Evolutionary conservation across 2,797 vertebrate genomes (phyloP).

Genomic region (Tapirus indicus): DNA sequence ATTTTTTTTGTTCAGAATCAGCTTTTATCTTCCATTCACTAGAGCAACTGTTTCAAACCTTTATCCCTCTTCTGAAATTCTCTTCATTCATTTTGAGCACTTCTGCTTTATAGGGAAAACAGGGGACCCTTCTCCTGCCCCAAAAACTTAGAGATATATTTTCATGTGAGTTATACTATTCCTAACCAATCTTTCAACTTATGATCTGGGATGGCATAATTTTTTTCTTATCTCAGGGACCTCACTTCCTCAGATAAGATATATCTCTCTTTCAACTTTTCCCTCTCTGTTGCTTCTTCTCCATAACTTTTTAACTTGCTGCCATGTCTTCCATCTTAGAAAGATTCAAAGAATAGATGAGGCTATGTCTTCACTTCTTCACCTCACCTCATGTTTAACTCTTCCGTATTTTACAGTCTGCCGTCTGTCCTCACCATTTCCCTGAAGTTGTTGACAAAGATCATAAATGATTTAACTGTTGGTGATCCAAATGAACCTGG

Average conservation of each 20-base stretch:
- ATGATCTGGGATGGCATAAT: not conserved
- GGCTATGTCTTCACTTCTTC: not conserved
- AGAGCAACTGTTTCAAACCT: not conserved
- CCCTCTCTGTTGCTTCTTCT: not conserved
- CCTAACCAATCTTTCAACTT: not conserved
- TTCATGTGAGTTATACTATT: not conserved
- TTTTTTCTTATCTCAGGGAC: not conserved
- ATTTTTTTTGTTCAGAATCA: not conserved
- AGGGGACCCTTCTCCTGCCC: not conserved
- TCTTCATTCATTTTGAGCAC: not conserved
- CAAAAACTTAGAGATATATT: not conserved
- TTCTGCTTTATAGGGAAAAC: slow-evolving; percentile 8
- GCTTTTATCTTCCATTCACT: not conserved
- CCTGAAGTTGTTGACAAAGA: not conserved
- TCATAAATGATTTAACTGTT: not conserved
- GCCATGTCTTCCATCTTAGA: not conserved
- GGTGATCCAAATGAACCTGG: not conserved
- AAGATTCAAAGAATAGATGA: not conserved
- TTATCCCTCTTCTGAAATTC: not conserved
- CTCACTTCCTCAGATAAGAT: not conserved
- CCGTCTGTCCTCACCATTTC: not conserved
- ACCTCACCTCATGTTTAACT: not conserved
- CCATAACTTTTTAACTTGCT: not conserved
- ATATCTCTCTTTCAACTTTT: not conserved
- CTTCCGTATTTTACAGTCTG: not conserved